Percentiles rank a stretch among this genome's conserved stretches.
phyloP scores from a whole-genome alignment of 2,797 vertebrate species.

The Crenuchus spilurus region DNA sequence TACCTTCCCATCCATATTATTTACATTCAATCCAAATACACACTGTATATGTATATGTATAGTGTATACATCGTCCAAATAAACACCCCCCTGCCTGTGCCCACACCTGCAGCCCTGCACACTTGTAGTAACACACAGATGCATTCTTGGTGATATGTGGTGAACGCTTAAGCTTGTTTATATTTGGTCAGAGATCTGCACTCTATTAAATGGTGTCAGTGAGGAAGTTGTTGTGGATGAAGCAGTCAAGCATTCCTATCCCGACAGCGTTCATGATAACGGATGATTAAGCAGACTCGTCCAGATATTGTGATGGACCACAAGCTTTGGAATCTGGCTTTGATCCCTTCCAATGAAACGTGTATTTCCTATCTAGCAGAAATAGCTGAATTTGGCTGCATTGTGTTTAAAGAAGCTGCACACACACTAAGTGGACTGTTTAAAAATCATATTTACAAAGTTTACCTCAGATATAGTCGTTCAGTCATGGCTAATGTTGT shows the following conservation, averaged over 20 bases:
- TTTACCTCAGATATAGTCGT: no score
- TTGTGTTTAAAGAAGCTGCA: no score
- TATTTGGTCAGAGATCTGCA: constrained; percentile 16
- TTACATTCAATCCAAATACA: neutral
- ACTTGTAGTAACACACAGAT: constrained; percentile 12
- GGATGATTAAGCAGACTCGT: constrained; percentile 36
- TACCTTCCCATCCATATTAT: no score
- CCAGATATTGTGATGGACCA: constrained; percentile 42
- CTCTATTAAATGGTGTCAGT: constrained; percentile 36
- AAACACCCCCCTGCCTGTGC: neutral
- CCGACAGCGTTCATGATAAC: constrained; percentile 35
- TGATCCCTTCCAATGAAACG: constrained; percentile 8
- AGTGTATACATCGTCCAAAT: neutral
- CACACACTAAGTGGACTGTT: no score
- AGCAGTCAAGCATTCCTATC: constrained; percentile 38
- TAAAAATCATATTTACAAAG: no score
- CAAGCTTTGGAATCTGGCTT: constrained; percentile 35
- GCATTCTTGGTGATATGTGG: constrained; percentile 21
- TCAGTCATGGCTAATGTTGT: no score
- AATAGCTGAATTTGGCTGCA: neutral
- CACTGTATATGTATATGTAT: neutral
- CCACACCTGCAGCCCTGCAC: constrained; percentile 25
- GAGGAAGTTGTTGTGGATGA: constrained; percentile 16
- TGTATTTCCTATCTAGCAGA: neutral
- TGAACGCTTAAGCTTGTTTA: constrained; percentile 2